Evolutionary conservation across 2,888 invertebrate genomes (phyloP).

Genomic region (Lasioglossum oenotherae): DNA sequence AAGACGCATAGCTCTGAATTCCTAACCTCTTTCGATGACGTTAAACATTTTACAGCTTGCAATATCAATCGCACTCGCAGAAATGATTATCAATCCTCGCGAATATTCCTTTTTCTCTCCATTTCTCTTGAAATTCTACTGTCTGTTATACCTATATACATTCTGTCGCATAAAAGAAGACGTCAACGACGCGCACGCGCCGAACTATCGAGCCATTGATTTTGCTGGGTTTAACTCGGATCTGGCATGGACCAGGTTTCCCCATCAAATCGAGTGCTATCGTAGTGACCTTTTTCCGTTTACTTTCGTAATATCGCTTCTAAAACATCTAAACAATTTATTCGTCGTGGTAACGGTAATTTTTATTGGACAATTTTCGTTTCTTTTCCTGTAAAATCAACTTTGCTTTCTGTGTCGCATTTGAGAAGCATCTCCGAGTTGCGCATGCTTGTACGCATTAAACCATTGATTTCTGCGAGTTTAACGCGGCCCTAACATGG

Average conservation of each 20-base stretch:
- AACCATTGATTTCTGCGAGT: slow-evolving; percentile 77
- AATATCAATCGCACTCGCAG: background rate
- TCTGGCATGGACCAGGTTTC: slow-evolving; percentile 82
- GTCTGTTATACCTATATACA: slow-evolving; percentile 41
- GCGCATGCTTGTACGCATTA: slow-evolving; percentile 81
- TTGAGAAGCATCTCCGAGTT: slow-evolving; percentile 46
- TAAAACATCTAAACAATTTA: background rate
- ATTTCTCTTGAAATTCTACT: background rate
- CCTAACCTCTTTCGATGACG: slow-evolving; percentile 23
- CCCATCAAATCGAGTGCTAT: slow-evolving; percentile 55
- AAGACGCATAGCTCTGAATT: slow-evolving; percentile 31
- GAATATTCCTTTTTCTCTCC: background rate
- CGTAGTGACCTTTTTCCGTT: background rate
- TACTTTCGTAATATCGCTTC: background rate
- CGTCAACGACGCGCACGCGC: slow-evolving; percentile 77
- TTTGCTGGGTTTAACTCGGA: slow-evolving; percentile 74
- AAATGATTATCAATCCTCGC: slow-evolving; percentile 32
- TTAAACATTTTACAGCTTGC: background rate
- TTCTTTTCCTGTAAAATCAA: background rate
- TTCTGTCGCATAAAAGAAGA: slow-evolving; percentile 67
- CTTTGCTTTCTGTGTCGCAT: slow-evolving; percentile 61
- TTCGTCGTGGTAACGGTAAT: background rate
- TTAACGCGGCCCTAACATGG: slow-evolving; percentile 81
- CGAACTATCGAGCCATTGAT: slow-evolving; percentile 80
- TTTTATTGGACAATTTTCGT: background rate